Conservation (phyloP, 1,140 invertebrate genomes). For the Scaptomyza montana region DNA sequence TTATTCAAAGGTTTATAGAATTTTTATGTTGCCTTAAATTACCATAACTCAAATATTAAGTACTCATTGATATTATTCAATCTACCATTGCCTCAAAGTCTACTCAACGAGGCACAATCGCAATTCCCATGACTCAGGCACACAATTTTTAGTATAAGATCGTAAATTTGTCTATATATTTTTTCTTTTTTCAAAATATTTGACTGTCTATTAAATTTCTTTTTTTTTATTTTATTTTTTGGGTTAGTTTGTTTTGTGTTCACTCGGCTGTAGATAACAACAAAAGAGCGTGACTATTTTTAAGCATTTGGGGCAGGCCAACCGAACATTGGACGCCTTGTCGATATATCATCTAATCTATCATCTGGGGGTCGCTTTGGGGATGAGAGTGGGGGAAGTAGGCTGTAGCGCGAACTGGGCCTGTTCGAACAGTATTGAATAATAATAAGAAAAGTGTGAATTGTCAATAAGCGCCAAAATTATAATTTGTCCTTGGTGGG, state of each 20-base stretch:
- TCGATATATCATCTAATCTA: conserved; percentile 61
- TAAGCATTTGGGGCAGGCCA: conserved; percentile 79
- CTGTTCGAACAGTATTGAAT: conserved; percentile 63
- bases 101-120: conserved; percentile 33
- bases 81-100: conserved; percentile 47
- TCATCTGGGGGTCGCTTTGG: neutral
- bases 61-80: conserved; percentile 65
- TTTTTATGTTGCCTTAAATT: conserved; percentile 66
- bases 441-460: conserved; percentile 66
- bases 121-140: conserved; percentile 68
- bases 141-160: conserved; percentile 2
- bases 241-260: conserved; percentile 45
- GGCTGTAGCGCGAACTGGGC: neutral
- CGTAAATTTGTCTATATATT: neutral
- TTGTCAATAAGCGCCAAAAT: conserved; percentile 59
- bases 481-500: conserved; percentile 50
- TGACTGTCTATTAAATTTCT: conserved; percentile 23
- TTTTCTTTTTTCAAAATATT: conserved; percentile 33
- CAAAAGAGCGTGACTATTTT: conserved; percentile 67
- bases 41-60: conserved; percentile 65
- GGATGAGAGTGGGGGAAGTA: neutral
- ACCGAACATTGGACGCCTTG: conserved; percentile 59
- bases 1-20: conserved; percentile 51
- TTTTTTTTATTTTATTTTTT: conserved; percentile 26
- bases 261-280: conserved; percentile 61